Conservation (phyloP, 2,797 vertebrate genomes). For the Acipenser oxyrinchus region DNA sequence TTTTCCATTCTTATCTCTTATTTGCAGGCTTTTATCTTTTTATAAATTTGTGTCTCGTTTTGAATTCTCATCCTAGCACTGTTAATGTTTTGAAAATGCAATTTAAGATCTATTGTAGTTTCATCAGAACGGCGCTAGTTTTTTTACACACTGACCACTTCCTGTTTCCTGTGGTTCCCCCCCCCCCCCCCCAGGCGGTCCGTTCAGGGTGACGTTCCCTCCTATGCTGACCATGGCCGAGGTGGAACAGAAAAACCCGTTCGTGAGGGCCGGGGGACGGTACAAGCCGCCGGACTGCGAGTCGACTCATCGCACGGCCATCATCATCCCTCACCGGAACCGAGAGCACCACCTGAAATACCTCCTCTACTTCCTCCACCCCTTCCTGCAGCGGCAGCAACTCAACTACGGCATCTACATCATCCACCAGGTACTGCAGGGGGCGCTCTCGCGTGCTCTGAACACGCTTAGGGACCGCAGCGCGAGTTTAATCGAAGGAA, state of each 20-base stretch:
- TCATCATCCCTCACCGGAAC: slow-evolving; percentile 65
- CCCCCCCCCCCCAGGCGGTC: slow-evolving; percentile 50
- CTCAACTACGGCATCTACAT: slow-evolving; percentile 68
- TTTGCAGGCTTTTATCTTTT: no score
- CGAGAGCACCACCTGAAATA: slow-evolving; percentile 65
- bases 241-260: slow-evolving; percentile 57
- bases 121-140: no score
- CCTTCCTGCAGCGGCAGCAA: slow-evolving; percentile 70
- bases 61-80: no score
- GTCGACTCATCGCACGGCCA: slow-evolving; percentile 53
- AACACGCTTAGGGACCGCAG: no score
- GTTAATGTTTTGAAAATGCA: no score
- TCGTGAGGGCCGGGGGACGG: slow-evolving; percentile 59
- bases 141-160: no score
- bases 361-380: slow-evolving; percentile 69
- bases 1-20: no score
- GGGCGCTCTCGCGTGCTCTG: not conserved
- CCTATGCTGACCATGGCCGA: slow-evolving; percentile 51
- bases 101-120: no score
- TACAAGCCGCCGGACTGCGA: slow-evolving; percentile 68
- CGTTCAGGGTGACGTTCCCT: slow-evolving; percentile 62
- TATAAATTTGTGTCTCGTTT: no score
- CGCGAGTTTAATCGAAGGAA: no score
- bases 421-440: slow-evolving; percentile 62
- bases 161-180: no score